Evolutionary conservation across 2,113 vertebrate species (phyloP).

Genomic region (Sylvietta virens): DNA sequence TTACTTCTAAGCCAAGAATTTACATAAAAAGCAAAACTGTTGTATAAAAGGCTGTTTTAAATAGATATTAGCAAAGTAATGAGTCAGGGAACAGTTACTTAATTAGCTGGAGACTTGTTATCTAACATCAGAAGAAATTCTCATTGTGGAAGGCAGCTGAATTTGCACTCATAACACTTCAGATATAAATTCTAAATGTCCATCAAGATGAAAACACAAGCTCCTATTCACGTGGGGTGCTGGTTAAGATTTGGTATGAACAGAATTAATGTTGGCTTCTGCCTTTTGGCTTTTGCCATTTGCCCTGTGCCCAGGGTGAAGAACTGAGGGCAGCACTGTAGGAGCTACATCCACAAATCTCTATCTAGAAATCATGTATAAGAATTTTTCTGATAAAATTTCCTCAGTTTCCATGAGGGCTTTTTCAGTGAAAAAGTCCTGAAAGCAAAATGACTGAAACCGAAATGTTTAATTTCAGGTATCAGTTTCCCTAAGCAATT

Average conservation of each 20-base stretch:
- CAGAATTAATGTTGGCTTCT: not conserved
- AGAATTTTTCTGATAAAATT: not conserved
- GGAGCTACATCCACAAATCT: not conserved
- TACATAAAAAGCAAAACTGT: not conserved
- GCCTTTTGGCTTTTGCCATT: not conserved
- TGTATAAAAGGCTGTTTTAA: conserved; percentile 24
- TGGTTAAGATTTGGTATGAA: not conserved
- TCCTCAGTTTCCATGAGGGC: not conserved
- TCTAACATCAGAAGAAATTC: not conserved
- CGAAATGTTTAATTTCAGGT: not conserved
- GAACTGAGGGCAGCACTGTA: not conserved
- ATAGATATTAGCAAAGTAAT: not conserved
- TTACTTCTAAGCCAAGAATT: conserved; percentile 33
- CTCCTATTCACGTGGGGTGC: not conserved
- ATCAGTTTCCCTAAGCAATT: not conserved
- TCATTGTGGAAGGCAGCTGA: not conserved
- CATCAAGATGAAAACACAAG: not conserved
- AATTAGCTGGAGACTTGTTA: conserved; percentile 22
- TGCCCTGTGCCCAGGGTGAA: not conserved
- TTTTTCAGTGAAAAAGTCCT: not conserved
- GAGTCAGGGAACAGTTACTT: conserved; percentile 34
- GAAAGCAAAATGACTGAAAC: not conserved
- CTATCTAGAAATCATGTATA: fast-evolving
- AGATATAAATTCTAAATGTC: not conserved
- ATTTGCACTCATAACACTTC: not conserved